These are phyloP conservation scores for Pogonus chalceus DNA, from an alignment of 1,140 invertebrate species.

Conservation along the genomic window DNA sequence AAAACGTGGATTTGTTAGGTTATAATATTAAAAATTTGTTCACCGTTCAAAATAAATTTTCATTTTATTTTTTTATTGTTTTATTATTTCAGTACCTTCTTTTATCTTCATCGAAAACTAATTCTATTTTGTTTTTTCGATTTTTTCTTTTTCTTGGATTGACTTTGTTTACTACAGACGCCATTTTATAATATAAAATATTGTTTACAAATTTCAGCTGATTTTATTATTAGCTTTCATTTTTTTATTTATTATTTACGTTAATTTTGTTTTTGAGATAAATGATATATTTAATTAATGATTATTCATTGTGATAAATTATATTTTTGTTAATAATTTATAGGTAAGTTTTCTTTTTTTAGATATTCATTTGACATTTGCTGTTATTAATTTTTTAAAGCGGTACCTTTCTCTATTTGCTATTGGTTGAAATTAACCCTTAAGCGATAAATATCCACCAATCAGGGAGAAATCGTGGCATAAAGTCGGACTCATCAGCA, in stretches of 20 bases:
- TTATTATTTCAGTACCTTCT: no score
- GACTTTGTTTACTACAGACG: slow-evolving; percentile 13
- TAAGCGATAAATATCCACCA: slow-evolving; percentile 36
- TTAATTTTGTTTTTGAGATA: no score
- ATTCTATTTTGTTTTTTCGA: slow-evolving; percentile 39
- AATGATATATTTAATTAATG: no score
- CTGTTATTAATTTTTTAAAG: slow-evolving; percentile 5
- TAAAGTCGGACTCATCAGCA: slow-evolving; percentile 68
- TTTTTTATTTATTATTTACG: no score
- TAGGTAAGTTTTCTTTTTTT: neutral
- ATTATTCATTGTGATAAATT: no score
- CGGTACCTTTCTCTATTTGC: slow-evolving; percentile 6
- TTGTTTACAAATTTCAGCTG: no score
- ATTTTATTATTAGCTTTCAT: no score
- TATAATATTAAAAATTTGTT: slow-evolving; percentile 2
- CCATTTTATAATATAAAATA: no score
- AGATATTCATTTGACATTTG: neutral
- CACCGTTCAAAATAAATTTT: slow-evolving; percentile 6
- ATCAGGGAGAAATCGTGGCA: slow-evolving; percentile 50
- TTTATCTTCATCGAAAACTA: slow-evolving; percentile 51
- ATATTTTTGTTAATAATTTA: slow-evolving; percentile 7
- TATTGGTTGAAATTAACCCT: slow-evolving; percentile 14
- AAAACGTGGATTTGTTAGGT: slow-evolving; percentile 13
- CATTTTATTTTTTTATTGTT: slow-evolving; percentile 19
- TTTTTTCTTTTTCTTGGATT: slow-evolving; percentile 25